Conservation (phyloP, 2,113 vertebrate genomes). For the Callocephalon fimbriatum region DNA sequence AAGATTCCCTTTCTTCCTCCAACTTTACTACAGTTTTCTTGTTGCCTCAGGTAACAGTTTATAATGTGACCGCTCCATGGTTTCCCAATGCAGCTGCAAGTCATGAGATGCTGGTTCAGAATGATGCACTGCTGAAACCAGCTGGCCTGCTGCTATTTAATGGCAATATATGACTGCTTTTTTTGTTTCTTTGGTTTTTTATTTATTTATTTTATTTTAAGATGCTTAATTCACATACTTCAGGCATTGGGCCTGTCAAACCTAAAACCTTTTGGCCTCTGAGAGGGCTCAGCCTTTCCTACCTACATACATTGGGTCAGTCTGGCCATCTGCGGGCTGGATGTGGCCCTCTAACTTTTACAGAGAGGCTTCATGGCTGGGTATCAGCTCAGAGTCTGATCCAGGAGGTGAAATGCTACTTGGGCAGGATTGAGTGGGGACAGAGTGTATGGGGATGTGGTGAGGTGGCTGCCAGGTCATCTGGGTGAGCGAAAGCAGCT, state of each 20-base stretch:
- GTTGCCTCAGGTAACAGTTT: background rate
- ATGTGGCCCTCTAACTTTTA: background rate
- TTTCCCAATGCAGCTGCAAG: background rate
- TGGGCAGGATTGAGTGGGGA: background rate
- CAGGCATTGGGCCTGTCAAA: background rate
- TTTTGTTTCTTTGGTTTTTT: background rate
- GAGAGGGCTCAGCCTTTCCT: background rate
- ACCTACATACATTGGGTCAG: too few species aligned
- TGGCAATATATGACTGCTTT: too few species aligned
- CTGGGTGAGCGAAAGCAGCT: background rate
- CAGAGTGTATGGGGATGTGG: background rate
- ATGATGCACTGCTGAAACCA: background rate
- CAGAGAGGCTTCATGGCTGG: background rate
- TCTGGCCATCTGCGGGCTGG: background rate
- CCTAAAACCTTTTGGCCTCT: background rate
- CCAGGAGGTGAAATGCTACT: rapidly evolving
- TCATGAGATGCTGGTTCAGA: background rate
- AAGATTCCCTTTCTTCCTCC: background rate
- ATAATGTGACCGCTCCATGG: rapidly evolving
- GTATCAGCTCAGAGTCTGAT: background rate
- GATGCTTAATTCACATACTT: background rate
- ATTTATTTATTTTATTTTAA: background rate
- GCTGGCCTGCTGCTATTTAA: background rate
- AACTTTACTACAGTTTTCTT: background rate
- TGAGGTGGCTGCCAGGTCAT: rapidly evolving